Evolutionary conservation across 2,888 invertebrate genomes (phyloP).

Genomic region (Euplexia lucipara): DNA sequence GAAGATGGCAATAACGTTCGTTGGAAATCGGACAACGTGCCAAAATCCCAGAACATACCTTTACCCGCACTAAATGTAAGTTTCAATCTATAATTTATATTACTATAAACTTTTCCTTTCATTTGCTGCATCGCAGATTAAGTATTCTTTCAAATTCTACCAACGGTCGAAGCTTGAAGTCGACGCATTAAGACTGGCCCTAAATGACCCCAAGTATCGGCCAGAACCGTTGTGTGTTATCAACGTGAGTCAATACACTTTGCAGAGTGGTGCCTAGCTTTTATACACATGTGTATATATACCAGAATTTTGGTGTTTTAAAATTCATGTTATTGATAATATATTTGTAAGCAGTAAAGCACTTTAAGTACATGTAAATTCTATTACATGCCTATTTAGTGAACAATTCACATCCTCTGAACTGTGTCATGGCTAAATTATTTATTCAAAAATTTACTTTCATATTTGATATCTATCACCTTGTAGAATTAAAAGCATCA

Average conservation of each 20-base stretch:
- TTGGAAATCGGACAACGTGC: conserved; percentile 88
- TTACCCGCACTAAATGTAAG: conserved; percentile 95
- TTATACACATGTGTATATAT: conserved; percentile 21
- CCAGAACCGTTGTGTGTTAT: conserved; percentile 92
- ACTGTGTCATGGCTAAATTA: too few species aligned
- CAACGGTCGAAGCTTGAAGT: conserved; percentile 91
- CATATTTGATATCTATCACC: too few species aligned
- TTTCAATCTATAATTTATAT: conserved; percentile 57
- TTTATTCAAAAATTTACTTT: too few species aligned
- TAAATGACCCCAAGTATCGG: conserved; percentile 91
- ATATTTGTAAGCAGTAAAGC: not conserved
- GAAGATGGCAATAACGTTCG: conserved; percentile 90
- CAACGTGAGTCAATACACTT: conserved; percentile 91
- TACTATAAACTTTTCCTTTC: conserved; percentile 63
- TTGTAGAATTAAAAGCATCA: not conserved
- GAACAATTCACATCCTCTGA: too few species aligned
- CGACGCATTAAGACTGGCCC: conserved; percentile 89
- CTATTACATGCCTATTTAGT: too few species aligned
- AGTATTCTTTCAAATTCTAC: conserved; percentile 93
- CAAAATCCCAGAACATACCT: conserved; percentile 92
- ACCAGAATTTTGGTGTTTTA: conserved; percentile 31
- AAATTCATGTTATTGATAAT: too few species aligned
- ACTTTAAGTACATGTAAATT: too few species aligned
- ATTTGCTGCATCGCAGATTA: conserved; percentile 90
- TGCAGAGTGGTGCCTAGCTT: conserved; percentile 68